phyloP scores from a whole-genome alignment of 2,797 vertebrate species.

The Ciconia nigra region DNA sequence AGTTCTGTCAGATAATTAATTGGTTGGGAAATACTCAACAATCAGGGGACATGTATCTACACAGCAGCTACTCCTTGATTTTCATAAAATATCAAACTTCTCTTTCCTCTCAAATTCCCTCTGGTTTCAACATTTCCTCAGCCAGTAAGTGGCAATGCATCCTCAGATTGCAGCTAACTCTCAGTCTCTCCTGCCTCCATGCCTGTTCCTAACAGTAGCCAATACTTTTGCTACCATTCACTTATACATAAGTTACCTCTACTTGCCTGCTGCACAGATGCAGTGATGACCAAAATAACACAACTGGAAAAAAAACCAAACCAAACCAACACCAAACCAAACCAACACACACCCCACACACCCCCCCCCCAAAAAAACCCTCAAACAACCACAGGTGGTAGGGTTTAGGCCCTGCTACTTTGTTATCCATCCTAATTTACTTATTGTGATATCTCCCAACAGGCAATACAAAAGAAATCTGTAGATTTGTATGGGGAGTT shows the following conservation, averaged over 20 bases:
- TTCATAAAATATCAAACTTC: neutral
- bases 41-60: neutral
- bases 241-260: neutral
- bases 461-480: neutral
- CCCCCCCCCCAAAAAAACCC: fast-evolving
- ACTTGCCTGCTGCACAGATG: neutral
- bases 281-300: neutral
- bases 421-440: neutral
- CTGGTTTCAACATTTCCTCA: neutral
- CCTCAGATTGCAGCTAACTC: neutral
- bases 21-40: neutral
- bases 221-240: neutral
- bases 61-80: neutral
- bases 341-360: too few relatives aligned
- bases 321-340: neutral
- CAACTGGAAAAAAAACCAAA: neutral
- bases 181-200: neutral
- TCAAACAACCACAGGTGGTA: neutral
- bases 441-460: neutral
- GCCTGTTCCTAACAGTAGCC: neutral
- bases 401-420: neutral
- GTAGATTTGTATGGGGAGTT: neutral
- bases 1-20: neutral
- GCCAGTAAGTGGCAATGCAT: neutral
- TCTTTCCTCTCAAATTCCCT: neutral